phyloP scores from a whole-genome alignment of 2,113 vertebrate species.

The Cairina moschata region DNA sequence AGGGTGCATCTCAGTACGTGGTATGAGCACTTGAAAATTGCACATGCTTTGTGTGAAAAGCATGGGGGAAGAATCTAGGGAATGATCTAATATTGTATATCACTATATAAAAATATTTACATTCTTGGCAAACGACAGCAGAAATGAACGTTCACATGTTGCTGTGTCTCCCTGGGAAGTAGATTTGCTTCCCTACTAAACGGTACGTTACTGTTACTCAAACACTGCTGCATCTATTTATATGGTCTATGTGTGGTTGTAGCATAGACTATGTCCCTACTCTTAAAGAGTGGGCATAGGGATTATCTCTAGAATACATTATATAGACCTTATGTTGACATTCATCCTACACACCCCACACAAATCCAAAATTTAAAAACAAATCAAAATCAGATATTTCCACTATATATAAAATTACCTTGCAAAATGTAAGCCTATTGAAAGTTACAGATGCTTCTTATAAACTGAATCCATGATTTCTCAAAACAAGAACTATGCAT shows the following conservation, averaged over 20 bases:
- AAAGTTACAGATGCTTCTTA: background rate
- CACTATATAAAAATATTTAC: conserved; percentile 17
- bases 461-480: background rate
- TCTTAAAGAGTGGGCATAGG: background rate
- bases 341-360: background rate
- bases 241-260: background rate
- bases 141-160: background rate
- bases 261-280: background rate
- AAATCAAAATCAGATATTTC: background rate
- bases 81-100: conserved; percentile 4
- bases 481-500: background rate
- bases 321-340: background rate
- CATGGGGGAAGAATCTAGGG: background rate
- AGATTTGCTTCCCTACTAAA: background rate
- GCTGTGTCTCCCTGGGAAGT: background rate
- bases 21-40: background rate
- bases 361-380: background rate
- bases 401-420: background rate
- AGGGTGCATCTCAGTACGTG: background rate
- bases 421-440: background rate
- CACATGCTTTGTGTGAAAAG: background rate
- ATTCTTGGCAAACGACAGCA: background rate
- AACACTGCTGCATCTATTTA: background rate
- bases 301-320: background rate
- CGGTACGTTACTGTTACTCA: background rate